Conservation (phyloP, 2,888 invertebrate species). For the Luffia ferchaultella region DNA sequence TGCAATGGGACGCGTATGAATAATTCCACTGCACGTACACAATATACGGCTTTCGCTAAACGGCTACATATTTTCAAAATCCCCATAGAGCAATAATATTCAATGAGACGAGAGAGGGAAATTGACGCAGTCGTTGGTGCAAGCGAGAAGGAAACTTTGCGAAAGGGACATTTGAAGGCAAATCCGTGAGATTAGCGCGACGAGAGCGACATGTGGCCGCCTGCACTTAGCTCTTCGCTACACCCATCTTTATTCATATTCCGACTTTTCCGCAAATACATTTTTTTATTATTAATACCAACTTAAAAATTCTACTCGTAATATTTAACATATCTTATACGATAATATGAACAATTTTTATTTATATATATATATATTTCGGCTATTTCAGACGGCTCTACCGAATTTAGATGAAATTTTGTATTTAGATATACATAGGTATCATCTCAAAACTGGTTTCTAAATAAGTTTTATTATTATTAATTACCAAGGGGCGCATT, state of each 20-base stretch:
- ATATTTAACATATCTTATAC: too few species aligned
- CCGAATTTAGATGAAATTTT: too few species aligned
- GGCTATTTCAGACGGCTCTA: too few species aligned
- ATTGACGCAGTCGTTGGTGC: constrained; percentile 26
- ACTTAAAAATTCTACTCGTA: too few species aligned
- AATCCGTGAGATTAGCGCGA: constrained; percentile 64
- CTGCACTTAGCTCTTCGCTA: constrained; percentile 50
- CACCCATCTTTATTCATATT: constrained; percentile 12
- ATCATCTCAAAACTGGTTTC: too few species aligned
- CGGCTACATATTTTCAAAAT: constrained; percentile 67
- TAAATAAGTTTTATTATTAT: too few species aligned
- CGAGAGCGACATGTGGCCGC: constrained; percentile 64
- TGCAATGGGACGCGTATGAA: constrained; percentile 58
- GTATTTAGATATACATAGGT: too few species aligned
- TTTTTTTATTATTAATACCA: neutral
- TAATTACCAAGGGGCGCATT: too few species aligned
- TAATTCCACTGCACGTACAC: constrained; percentile 62
- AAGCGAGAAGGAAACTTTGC: constrained; percentile 32
- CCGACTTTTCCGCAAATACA: neutral
- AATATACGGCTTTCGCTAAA: constrained; percentile 63
- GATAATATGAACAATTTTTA: too few species aligned
- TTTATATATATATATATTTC: too few species aligned
- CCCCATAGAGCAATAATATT: constrained; percentile 66
- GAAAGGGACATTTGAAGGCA: constrained; percentile 55
- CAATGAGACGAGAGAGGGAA: constrained; percentile 55